Base-by-base conservation (phyloP, 2,888 invertebrate species). In the Seira musarum region DNA sequence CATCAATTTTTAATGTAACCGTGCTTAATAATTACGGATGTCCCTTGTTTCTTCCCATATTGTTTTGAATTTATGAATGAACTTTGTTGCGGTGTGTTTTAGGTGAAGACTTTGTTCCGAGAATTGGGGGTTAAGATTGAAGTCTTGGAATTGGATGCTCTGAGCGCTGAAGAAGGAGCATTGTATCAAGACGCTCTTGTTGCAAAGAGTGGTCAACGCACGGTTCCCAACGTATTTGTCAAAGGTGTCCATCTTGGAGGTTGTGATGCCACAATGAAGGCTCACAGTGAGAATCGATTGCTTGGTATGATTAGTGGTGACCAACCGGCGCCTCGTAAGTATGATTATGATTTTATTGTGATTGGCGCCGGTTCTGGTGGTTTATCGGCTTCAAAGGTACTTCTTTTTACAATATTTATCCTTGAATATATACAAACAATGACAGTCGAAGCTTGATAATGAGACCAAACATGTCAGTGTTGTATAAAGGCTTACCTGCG, bases 281-380 rank as follows among this genome's bases (percentile, higher is more conserved):
- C 89, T 1, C 88, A 89, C 75, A 77, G 80, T 6, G 85, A 87
- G 75, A 88, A 88, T 19, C 86, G 83, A 40, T 83, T 89, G 22
- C 57, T 79, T 19, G 84, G 87, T 3, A 65, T 88, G 73, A 53
- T 82, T 3, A 78, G 82, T 6, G 85, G 84, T 24, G 64, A 67
- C 19, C 63, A 66, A 10, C 24, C 19, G 6, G 24, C 46, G 70
- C n/a, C 53, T 17, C 40, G 49, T 5, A 82, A 85, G 3, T 91
- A 89, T 85, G 90, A 91, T 68, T 92, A 91, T 87, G 92, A 92
- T 87, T 88, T 92, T 81, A 88, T 92, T 75, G 92, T 93, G 0
- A 91, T 92, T 83, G 92, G 92, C 1, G 92, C 92, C 6, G 92
- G 92, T 2, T 92, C 92, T 1, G 92, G 92, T 1, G 92, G 92